Evolutionary conservation across 2,113 vertebrate species (phyloP), one percentile per base, ranked within the genome.

Genomic region (Sula dactylatra): DNA sequence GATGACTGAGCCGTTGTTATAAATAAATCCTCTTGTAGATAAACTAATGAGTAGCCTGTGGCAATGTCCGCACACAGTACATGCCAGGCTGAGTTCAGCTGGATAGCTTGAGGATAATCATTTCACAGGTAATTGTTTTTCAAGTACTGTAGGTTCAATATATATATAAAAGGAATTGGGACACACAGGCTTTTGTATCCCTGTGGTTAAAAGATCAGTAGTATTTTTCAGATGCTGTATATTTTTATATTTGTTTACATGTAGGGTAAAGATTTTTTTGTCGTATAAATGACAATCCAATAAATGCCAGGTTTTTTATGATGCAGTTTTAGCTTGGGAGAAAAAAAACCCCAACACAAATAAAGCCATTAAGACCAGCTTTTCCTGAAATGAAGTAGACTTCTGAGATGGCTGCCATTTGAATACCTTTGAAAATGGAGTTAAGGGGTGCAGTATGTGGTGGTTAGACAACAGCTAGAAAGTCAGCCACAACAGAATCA

Each of bases 1-100:
- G 95, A 94, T 97, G 84, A 95, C 74, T 80, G 83, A 94, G 42
- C 83, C 70, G 55, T 94, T 96, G 76, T 69, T 82, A 76, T 61
- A 87, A 94, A 93, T 52, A 94, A 89, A 85, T 92, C 84, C 59
- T 89, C 70, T 85, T 69, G 42, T 29, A 73, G 88, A 90, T 95
- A 86, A 93, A 94, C 82, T 77, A 88, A 62, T 79, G 71, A 86
- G 13, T 86, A n/a, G 78, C 74, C 55, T 66, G 59, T 88, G 82
- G 84, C 93, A 82, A 0, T 90, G 74, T 88, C 94, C 32, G 0
- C 50, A 25, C 59, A 13, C 31, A n/a, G 66, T 21, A 50, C 32
- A 9, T 77, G 70, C 73, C 61, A 91, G 86, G 62, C 65, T 90
- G 82, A 22, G 17, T 87, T 16, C 50, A 62, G 82, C 70, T 90